Percentiles rank a stretch among this genome's conserved stretches.
Conservation (phyloP, 2,888 invertebrate species). For the Leucophenga maculata region DNA sequence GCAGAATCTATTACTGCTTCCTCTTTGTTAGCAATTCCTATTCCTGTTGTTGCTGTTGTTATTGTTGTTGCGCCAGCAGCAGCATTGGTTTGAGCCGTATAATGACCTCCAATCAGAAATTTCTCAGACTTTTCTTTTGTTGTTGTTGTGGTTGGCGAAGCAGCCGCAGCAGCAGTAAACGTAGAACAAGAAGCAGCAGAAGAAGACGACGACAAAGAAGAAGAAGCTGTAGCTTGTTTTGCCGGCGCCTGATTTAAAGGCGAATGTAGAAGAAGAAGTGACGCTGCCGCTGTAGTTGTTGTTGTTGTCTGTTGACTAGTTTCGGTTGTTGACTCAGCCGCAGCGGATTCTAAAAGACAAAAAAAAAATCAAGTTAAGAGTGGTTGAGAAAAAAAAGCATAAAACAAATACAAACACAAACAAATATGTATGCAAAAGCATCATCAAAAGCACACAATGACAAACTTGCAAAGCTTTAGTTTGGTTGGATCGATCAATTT, state of each 20-base stretch:
- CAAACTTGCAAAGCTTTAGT: neutral
- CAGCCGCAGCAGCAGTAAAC: neutral
- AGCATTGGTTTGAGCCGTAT: constrained; percentile 47
- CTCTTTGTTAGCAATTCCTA: constrained; percentile 34
- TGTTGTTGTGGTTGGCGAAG: constrained; percentile 38
- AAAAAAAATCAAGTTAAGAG: neutral
- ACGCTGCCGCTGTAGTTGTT: constrained; percentile 46
- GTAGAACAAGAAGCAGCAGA: neutral
- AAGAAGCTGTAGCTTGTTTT: neutral
- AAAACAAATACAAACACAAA: neutral
- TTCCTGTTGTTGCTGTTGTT: constrained; percentile 44
- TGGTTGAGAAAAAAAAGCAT: neutral
- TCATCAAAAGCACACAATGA: constrained; percentile 3
- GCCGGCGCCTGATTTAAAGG: constrained; percentile 23
- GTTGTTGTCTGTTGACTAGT: constrained; percentile 36
- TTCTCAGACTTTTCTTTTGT: constrained; percentile 66
- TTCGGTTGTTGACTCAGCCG: constrained; percentile 45
- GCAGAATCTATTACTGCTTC: constrained; percentile 43
- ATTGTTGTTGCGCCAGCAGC: constrained; percentile 12
- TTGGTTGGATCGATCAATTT: neutral
- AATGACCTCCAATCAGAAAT: constrained; percentile 69
- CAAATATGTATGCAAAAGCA: neutral
- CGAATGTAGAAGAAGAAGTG: neutral
- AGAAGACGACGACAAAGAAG: neutral
- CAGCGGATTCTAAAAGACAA: constrained; percentile 15